These are phyloP conservation scores for Machaerirhynchus nigripectus DNA, from an alignment of 2,113 vertebrate species.

Conservation along the genomic window DNA sequence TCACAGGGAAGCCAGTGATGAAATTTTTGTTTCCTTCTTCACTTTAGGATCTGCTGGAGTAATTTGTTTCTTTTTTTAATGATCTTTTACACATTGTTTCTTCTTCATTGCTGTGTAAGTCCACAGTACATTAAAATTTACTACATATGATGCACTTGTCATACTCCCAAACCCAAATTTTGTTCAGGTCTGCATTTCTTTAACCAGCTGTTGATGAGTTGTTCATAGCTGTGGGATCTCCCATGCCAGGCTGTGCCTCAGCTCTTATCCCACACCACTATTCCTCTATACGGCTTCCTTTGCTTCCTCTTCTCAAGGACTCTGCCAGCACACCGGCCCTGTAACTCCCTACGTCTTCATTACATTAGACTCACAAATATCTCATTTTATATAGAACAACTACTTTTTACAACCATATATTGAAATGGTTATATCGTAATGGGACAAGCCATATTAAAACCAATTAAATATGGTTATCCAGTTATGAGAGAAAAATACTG, in stretches of 20 bases:
- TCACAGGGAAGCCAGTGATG: not conserved
- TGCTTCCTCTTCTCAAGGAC: not conserved
- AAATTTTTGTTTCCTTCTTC: not conserved
- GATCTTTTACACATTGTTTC: not conserved
- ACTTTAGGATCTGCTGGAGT: not conserved
- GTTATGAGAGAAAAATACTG: not conserved
- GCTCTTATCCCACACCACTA: not conserved
- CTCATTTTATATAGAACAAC: not conserved
- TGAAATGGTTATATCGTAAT: not conserved
- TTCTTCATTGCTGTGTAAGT: not conserved
- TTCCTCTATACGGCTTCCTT: not conserved
- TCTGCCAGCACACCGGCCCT: rapidly evolving
- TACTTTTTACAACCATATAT: not conserved
- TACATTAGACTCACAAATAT: not conserved
- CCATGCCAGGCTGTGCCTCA: not conserved
- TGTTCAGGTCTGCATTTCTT: not conserved
- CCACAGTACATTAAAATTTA: not conserved
- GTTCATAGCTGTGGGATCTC: not conserved
- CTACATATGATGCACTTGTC: not conserved
- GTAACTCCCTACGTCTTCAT: not conserved
- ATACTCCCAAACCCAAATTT: rapidly evolving
- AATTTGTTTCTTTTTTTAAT: not conserved
- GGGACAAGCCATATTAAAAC: not conserved
- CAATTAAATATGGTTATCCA: not conserved
- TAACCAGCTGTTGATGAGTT: not conserved